Conservation (phyloP, 2,888 invertebrate genomes). For the Amorpha juglandis region DNA sequence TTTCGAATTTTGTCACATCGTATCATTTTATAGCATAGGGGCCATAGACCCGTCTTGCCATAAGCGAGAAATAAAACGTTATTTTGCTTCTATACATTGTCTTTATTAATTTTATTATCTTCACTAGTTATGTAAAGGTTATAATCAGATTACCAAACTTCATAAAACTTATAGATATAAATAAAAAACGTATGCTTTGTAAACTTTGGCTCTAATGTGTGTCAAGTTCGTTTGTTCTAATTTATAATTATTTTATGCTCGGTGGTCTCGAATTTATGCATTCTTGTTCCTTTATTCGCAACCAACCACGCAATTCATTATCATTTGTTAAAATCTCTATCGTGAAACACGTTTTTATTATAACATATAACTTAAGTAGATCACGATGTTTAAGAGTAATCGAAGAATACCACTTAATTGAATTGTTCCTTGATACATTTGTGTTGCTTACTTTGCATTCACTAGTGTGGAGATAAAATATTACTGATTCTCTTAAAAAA, state of each 20-base stretch:
- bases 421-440: not conserved
- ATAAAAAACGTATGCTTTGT: not conserved
- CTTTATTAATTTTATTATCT: too few species aligned
- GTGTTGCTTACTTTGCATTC: not conserved
- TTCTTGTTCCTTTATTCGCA: conserved; percentile 37
- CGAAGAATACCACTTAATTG: not conserved
- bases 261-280: conserved; percentile 38
- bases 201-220: conserved; percentile 38
- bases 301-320: conserved; percentile 30
- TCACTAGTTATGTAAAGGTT: too few species aligned
- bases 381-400: conserved; percentile 6
- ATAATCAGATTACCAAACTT: too few species aligned
- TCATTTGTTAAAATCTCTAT: conserved; percentile 28
- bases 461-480: not conserved
- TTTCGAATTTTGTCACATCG: too few species aligned
- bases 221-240: conserved; percentile 50
- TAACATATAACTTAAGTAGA: conserved; percentile 22
- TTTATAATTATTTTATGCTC: conserved; percentile 43
- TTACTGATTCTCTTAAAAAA: too few species aligned
- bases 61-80: too few species aligned
- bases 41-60: too few species aligned
- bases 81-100: too few species aligned
- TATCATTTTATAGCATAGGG: too few species aligned
- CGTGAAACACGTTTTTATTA: conserved; percentile 29
- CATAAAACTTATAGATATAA: too few species aligned